Percentiles rank a stretch among this genome's conserved stretches.
These are phyloP conservation scores for Clarias fuscus DNA, from an alignment of 2,797 vertebrate species.

Conservation along the genomic window DNA sequence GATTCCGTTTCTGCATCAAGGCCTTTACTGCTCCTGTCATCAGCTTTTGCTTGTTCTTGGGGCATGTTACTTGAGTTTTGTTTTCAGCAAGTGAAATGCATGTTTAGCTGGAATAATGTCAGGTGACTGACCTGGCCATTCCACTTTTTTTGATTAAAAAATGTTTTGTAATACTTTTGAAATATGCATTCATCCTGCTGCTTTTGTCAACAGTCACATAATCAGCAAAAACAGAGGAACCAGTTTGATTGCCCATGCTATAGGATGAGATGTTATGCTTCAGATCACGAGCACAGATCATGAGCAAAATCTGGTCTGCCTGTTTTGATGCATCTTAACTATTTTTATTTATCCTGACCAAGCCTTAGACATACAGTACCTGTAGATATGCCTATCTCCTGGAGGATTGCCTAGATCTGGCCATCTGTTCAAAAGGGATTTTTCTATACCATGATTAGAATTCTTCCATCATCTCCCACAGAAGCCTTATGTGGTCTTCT, in stretches of 20 bases:
- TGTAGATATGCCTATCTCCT: constrained; percentile 16
- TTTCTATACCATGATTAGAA: not conserved
- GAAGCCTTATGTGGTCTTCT: not conserved
- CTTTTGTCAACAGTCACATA: no score
- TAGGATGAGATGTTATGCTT: no score
- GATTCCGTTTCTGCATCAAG: not conserved
- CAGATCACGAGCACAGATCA: no score
- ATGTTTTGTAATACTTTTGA: not conserved
- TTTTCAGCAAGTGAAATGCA: not conserved
- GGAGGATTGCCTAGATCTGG: constrained; percentile 26
- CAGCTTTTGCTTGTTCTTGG: not conserved
- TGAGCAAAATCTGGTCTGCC: no score
- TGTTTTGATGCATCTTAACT: no score
- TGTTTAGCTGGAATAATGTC: not conserved
- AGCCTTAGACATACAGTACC: not conserved
- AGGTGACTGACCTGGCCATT: not conserved
- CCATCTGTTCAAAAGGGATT: constrained; percentile 1
- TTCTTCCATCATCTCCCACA: not conserved
- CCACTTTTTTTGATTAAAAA: not conserved
- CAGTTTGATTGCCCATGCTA: no score
- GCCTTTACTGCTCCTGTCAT: not conserved
- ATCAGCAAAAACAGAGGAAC: no score
- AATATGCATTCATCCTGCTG: no score
- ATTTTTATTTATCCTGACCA: no score
- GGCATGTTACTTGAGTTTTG: not conserved